A percentile compares a stretch with the other conserved stretches of the same genome.
These are phyloP conservation scores for Nothocercus julius DNA, from an alignment of 2,113 vertebrate genomes.

Conservation along the genomic window DNA sequence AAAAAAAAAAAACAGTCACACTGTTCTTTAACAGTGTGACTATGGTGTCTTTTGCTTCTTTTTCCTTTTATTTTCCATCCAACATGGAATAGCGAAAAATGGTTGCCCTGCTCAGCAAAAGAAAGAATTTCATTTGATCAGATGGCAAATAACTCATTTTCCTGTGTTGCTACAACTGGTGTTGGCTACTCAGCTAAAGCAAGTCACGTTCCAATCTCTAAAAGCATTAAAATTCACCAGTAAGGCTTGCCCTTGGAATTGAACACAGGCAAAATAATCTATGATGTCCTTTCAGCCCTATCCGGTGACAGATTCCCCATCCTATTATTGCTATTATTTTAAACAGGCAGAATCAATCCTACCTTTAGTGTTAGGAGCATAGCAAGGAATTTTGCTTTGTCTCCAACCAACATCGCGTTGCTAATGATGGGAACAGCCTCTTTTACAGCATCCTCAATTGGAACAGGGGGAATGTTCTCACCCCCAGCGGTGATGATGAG, in stretches of 20 bases:
- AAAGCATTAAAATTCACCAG: fast-evolving
- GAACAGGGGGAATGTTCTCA: conserved; percentile 88
- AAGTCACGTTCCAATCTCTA: fast-evolving
- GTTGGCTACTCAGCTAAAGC: not conserved
- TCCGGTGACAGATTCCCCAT: not conserved
- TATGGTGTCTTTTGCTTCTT: not conserved
- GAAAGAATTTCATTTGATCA: not conserved
- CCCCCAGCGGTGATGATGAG: conserved; percentile 92
- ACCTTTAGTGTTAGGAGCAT: conserved; percentile 93
- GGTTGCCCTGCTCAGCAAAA: not conserved
- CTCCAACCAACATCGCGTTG: conserved; percentile 90
- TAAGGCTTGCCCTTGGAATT: not conserved
- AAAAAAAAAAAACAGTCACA: too few species aligned
- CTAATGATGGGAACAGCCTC: conserved; percentile 89
- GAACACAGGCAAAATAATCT: not conserved
- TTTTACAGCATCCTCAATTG: conserved; percentile 88
- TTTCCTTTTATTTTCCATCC: not conserved
- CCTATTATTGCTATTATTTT: not conserved
- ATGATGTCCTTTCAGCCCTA: not conserved
- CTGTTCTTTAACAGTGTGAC: not conserved
- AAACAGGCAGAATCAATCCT: not conserved
- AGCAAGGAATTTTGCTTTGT: conserved; percentile 89
- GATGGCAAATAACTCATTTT: fast-evolving
- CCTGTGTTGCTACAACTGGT: not conserved
- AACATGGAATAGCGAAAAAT: not conserved